A percentile compares a stretch with the other conserved stretches of the same genome.
Evolutionary conservation across 2,888 invertebrate species (phyloP).

Genomic region (Gymnoscelis rufifasciata): DNA sequence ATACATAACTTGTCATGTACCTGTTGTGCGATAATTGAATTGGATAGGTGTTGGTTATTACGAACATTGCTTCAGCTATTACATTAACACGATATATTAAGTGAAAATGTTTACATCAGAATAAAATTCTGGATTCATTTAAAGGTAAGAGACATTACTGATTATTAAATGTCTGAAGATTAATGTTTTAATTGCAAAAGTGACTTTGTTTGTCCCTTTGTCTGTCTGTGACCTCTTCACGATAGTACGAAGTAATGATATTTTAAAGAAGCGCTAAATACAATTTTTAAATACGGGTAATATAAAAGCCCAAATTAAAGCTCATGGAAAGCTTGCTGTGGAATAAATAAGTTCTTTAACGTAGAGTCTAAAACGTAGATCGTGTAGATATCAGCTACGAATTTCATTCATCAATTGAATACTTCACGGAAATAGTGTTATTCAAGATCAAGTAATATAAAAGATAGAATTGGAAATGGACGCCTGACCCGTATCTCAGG

Average conservation of each 20-base stretch:
- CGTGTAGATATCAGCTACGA: neutral
- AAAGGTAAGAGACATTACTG: no score
- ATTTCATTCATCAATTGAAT: conserved; percentile 13
- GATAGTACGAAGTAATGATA: no score
- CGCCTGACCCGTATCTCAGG: conserved; percentile 26
- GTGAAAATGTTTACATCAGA: no score
- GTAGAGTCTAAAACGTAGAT: neutral
- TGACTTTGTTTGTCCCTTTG: no score
- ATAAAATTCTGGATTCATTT: no score
- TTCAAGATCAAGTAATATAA: conserved; percentile 23
- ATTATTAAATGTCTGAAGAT: no score
- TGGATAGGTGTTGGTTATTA: conserved; percentile 4
- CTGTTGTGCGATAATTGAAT: conserved; percentile 19
- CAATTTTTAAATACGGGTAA: no score
- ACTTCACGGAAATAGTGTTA: conserved; percentile 8
- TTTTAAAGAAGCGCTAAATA: no score
- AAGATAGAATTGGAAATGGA: conserved; percentile 20
- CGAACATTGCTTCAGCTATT: neutral
- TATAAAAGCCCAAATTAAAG: no score
- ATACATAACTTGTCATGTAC: conserved; percentile 13
- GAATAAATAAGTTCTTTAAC: neutral
- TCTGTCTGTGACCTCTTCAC: no score
- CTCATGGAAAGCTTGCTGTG: no score
- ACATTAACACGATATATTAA: neutral
- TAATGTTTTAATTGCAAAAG: no score